phyloP scores from a whole-genome alignment of 2,888 invertebrate species.

The Thereva nobilitata region DNA sequence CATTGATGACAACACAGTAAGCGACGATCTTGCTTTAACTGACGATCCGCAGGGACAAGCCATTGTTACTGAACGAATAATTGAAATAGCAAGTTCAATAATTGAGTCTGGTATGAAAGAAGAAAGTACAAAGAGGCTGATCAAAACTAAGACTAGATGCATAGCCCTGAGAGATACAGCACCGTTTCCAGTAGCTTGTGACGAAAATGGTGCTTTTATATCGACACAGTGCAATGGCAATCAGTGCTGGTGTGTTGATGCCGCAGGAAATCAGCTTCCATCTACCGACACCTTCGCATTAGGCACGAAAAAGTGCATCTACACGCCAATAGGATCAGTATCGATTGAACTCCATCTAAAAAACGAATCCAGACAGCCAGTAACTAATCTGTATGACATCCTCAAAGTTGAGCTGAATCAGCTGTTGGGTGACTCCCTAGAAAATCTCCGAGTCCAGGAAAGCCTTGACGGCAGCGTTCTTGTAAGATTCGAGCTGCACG shows the following conservation, averaged over 20 bases:
- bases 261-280: conserved; percentile 73
- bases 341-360: conserved; percentile 75
- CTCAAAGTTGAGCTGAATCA: conserved; percentile 56
- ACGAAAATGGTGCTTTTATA: conserved; percentile 70
- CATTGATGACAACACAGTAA: conserved; percentile 49
- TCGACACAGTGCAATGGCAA: conserved; percentile 74
- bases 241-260: conserved; percentile 85
- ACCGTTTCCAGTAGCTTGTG: conserved; percentile 64
- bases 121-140: conserved; percentile 49
- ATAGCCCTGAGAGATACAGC: conserved; percentile 57
- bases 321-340: conserved; percentile 75
- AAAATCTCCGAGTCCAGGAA: conserved; percentile 62
- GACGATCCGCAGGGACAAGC: conserved; percentile 50
- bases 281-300: conserved; percentile 64
- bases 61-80: conserved; percentile 52
- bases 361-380: conserved; percentile 60
- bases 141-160: conserved; percentile 57
- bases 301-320: conserved; percentile 64
- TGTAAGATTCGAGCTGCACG: conserved; percentile 69
- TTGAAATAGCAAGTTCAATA: conserved; percentile 52
- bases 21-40: conserved; percentile 41
- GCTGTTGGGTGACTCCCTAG: conserved; percentile 59
- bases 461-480: conserved; percentile 60
- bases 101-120: conserved; percentile 52
- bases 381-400: conserved; percentile 61